A percentile compares a stretch with the other conserved stretches of the same genome.
Evolutionary conservation across 37 sponge, comb jelly and placozoan species (phyloP).

Genomic region (Haliclona indistincta): DNA sequence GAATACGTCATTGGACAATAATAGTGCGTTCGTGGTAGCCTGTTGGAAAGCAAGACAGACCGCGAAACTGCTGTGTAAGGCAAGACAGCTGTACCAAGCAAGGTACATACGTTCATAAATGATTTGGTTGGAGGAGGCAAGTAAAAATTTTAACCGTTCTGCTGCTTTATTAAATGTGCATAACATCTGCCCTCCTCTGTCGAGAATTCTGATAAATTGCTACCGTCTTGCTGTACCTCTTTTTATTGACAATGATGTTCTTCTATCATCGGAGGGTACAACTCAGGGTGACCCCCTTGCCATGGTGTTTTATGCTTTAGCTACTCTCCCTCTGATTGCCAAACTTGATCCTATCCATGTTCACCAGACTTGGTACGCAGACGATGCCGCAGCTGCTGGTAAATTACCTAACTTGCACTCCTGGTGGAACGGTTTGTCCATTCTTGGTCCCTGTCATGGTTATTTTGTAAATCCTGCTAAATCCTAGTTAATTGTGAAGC

Average conservation of each 20-base stretch:
- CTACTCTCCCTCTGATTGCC: conserved; percentile 11
- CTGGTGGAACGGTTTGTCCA: conserved; percentile 32
- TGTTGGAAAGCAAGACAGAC: too few species aligned
- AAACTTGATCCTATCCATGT: background rate
- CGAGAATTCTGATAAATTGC: conserved; percentile 23
- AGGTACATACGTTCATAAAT: too few species aligned
- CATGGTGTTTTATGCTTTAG: conserved; percentile 41
- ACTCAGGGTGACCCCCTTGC: conserved; percentile 44
- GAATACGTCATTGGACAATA: too few species aligned
- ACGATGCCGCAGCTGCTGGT: conserved; percentile 33
- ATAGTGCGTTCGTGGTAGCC: too few species aligned
- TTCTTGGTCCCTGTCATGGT: background rate
- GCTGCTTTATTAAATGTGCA: conserved; percentile 21
- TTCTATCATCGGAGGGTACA: conserved; percentile 36
- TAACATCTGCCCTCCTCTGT: conserved; percentile 10
- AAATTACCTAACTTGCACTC: background rate
- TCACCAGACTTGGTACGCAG: conserved; percentile 45
- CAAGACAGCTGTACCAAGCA: too few species aligned
- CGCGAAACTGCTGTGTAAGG: too few species aligned
- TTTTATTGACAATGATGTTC: conserved; percentile 31
- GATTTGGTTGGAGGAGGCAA: too few species aligned
- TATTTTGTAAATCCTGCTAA: conserved; percentile 5
- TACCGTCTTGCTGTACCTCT: conserved; percentile 13
- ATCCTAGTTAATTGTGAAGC: conserved; percentile 1
- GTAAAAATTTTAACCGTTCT: conserved; percentile 24